A percentile compares a stretch with the other conserved stretches of the same genome.
Conservation (phyloP, 1,140 invertebrate genomes). For the Procambarus virginalis region DNA sequence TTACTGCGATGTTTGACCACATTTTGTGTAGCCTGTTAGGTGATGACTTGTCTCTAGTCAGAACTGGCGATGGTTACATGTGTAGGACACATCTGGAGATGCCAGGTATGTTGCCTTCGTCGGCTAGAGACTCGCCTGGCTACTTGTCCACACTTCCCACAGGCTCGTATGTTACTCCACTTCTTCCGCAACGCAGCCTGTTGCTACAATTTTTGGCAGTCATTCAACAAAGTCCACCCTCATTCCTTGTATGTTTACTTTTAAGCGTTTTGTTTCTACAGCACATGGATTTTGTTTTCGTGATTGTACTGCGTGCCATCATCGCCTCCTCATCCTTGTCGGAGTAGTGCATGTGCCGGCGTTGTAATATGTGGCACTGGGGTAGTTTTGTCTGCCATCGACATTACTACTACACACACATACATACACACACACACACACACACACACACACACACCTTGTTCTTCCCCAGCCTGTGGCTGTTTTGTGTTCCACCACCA, state of each 20-base stretch:
- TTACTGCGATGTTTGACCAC: not conserved
- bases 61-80: not conserved
- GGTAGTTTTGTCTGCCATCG: constrained; percentile 18
- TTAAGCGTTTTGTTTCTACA: constrained; percentile 44
- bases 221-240: constrained; percentile 37
- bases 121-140: not conserved
- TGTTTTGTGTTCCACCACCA: not conserved
- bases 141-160: not conserved
- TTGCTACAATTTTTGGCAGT: constrained; percentile 12
- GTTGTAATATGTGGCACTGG: constrained; percentile 6
- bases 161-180: not conserved
- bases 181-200: constrained; percentile 4
- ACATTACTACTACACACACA: not conserved
- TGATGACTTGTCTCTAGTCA: constrained; percentile 5
- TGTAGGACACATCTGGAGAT: not conserved
- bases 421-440: too few relatives aligned
- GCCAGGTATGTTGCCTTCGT: constrained; percentile 1
- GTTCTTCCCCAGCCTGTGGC: not conserved
- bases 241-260: constrained; percentile 64
- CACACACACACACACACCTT: not conserved
- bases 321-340: not conserved
- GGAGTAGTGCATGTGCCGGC: not conserved
- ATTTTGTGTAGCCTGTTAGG: not conserved
- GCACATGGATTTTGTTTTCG: constrained; percentile 41
- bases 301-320: constrained; percentile 20